Evolutionary conservation across 2,888 invertebrate genomes (phyloP).

Genomic region (Scaeva pyrastri): DNA sequence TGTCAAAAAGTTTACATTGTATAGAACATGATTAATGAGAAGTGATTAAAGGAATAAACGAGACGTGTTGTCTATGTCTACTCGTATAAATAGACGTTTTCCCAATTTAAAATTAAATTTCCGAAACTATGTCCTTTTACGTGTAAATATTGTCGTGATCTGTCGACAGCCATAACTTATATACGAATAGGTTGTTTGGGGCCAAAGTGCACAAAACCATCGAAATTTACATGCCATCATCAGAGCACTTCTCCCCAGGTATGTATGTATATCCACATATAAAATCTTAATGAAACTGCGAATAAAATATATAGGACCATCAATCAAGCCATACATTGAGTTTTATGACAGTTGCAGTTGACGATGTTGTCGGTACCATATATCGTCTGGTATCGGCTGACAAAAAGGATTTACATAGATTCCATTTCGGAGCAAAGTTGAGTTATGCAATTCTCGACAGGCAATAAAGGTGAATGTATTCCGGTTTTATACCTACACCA

Average conservation of each 20-base stretch:
- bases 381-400: constrained; percentile 28
- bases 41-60: constrained; percentile 28
- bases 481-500: constrained; percentile 11
- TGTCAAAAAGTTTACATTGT: background rate
- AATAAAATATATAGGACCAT: background rate
- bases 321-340: background rate
- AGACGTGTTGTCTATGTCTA: background rate
- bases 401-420: constrained; percentile 64
- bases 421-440: constrained; percentile 52
- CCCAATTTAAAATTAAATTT: constrained; percentile 17
- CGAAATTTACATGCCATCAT: background rate
- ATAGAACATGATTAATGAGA: constrained; percentile 65
- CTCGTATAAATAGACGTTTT: too few species aligned
- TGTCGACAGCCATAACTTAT: background rate
- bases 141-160: constrained; percentile 21
- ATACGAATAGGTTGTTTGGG: too few species aligned
- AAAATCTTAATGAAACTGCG: constrained; percentile 63
- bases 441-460: constrained; percentile 47
- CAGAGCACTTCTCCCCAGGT: too few species aligned
- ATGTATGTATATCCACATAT: constrained; percentile 49
- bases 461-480: constrained; percentile 36
- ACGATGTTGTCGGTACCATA: background rate
- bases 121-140: background rate
- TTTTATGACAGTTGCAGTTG: constrained; percentile 57
- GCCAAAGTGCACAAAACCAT: background rate